Evolutionary conservation across 2,888 invertebrate species (phyloP), one percentile per base, ranked within the genome.

Genomic region (Sarcophaga subvicina): DNA sequence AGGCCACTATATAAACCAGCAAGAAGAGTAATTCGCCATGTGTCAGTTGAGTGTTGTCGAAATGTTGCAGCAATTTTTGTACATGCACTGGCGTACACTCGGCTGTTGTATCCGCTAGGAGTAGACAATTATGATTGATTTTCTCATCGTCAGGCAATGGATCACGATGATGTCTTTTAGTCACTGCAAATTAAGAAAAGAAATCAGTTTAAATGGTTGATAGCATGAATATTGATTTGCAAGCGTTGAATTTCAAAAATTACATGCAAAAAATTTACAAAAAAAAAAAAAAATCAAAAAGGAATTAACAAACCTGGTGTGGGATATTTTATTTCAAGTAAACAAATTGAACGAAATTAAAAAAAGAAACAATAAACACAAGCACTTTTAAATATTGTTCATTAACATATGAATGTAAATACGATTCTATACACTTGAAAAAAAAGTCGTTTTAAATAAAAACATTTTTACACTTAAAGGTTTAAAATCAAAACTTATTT

Each of bases 1-100:
- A 73, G 0, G 91, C 92, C 59, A 93, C 86, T 64, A 89, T 85
- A 88, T 93, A 93, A 64, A 91, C 89, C n/a, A 93, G 88, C 72
- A 90, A 70, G 20, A 91, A 63, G 2, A 93, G 81, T 22, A 92
- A 67, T 72, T 93, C 92, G 0, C 89, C 88, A n/a, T 89, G 87
- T 22, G 47, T 87, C 3, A 60, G 66, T 14, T 72, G 85, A 72
- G 12, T 37, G 49, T n/a, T 63, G 1, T 86, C 79, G n/a, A 79
- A 87, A 47, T 88, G 89, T 8, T 81, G 88, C 20, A 93, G 73
- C 14, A 93, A 45, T 14, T 90, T 89, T 10, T 86, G 83, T 62
- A 92, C 82, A 87, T 93, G 92, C 60, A 88, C 66, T 11, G 93
- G 93, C 64, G 91, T 87, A 62, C 83, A 70, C 0, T 90, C 88